phyloP scores from a whole-genome alignment of 35 echinoderm and acorn worm species.

The Lytechinus variegatus region DNA sequence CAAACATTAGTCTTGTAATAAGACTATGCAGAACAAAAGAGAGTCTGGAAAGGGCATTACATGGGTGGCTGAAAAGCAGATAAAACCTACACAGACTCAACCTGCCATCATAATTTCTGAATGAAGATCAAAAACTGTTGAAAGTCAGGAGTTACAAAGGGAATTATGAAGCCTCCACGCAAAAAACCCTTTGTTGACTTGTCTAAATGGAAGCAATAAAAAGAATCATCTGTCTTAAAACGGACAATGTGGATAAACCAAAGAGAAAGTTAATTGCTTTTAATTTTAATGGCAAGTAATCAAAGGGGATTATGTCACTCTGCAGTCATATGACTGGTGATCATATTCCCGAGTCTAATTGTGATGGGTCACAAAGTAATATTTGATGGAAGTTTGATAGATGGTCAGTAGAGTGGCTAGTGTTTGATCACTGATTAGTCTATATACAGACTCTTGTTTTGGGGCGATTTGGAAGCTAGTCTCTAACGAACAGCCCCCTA shows the following conservation, averaged over 20 bases:
- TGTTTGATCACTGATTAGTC: neutral
- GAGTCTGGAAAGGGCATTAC: neutral
- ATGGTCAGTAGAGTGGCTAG: neutral
- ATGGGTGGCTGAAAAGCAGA: constrained; percentile 9
- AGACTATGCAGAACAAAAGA: neutral
- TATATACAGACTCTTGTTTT: neutral
- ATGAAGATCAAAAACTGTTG: neutral
- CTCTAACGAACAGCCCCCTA: neutral
- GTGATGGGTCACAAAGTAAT: neutral
- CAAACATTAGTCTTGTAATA: neutral
- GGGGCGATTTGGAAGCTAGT: neutral
- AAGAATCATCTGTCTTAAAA: neutral
- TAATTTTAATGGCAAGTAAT: neutral
- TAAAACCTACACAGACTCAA: neutral
- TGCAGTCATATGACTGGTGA: neutral
- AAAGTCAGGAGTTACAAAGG: neutral
- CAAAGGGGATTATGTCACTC: neutral
- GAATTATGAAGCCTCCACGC: neutral
- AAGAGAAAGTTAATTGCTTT: neutral
- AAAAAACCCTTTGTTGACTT: neutral
- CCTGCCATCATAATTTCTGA: neutral
- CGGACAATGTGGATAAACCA: neutral
- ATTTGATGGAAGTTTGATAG: constrained; percentile 4
- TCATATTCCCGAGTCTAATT: neutral
- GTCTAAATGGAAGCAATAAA: neutral